Percentiles rank a stretch among this genome's conserved stretches.
phyloP scores from a whole-genome alignment of 2,888 invertebrate species.

The Orthosia cruda region DNA sequence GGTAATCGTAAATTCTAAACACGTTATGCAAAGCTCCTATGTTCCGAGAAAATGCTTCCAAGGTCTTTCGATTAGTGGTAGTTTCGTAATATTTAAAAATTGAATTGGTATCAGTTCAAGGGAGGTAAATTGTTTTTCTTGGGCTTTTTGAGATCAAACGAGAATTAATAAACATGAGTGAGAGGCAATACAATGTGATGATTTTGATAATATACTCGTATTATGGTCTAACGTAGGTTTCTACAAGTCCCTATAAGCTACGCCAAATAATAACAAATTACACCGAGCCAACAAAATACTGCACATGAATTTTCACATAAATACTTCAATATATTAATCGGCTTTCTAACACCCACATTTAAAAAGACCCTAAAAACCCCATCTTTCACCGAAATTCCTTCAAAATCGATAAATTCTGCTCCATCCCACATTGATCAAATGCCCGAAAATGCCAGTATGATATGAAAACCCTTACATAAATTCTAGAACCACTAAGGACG shows the following conservation, averaged over 20 bases:
- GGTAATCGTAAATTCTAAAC: constrained; percentile 28
- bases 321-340: not conserved
- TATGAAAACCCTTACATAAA: constrained; percentile 10
- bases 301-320: not conserved
- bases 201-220: not conserved
- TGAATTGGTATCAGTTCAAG: not conserved
- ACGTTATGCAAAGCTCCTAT: constrained; percentile 3
- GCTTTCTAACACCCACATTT: not conserved
- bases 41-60: constrained; percentile 7
- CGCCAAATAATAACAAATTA: not conserved
- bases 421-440: constrained; percentile 10
- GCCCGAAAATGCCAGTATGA: not conserved
- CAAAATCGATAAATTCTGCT: constrained; percentile 30
- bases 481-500: constrained; percentile 5
- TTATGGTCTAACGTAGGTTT: no score
- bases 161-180: not conserved
- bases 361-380: not conserved
- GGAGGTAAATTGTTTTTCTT: not conserved
- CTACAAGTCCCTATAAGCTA: no score
- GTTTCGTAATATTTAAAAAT: no score
- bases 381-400: constrained; percentile 10
- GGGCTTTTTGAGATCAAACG: not conserved
- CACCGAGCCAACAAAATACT: not conserved
- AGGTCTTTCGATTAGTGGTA: not conserved
- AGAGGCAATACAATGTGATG: not conserved